Evolutionary conservation across 2,888 invertebrate species (phyloP), one percentile per base, ranked within the genome.

Genomic region (Polymixis flavicincta): DNA sequence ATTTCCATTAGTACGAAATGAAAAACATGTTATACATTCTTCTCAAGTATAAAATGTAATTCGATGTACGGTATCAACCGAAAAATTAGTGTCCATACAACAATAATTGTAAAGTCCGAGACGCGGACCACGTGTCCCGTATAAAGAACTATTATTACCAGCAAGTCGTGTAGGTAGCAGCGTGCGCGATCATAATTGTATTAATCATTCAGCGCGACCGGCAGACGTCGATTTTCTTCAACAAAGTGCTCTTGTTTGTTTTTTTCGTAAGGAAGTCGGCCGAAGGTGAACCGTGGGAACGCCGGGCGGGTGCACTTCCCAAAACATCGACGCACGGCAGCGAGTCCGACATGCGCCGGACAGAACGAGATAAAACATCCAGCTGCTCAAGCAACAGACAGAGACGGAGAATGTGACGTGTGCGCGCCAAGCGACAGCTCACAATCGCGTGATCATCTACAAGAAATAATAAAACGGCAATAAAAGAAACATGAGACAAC

Each of bases 261-360:
- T 96, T 96, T 96, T 96, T 96, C 95, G 94, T 96, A 95, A 96
- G 96, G 96, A 96, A 96, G 96, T 96, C 95, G 94, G 92, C 93
- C 94, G 95, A 95, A 95, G 96, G 95, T 95, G 94, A 94, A 96
- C 96, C 96, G 96, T 96, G 96, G 96, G 96, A 96, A 96, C 95
- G 95, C 76, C 94, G 94, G 95, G 94, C 96, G 96, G 96, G 96
- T 96, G 96, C 96, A 96, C 96, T 96, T 96, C 96, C 96, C 96
- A 96, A 96, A 96, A 96, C 96, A 96, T 96, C 96, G 95, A 94
- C 95, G 96, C 96, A 96, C 96, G 95, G 95, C 96, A 95, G 95
- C 96, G 92, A 92, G 93, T 90, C 92, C 93, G 95, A 95, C 96
- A 94, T 94, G 95, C 95, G 95, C 95, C 94, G 93, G 89, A 80